A percentile compares a stretch with the other conserved stretches of the same genome.
Evolutionary conservation across 2,797 vertebrate species (phyloP).

Genomic region (Spondyliosoma cantharus): DNA sequence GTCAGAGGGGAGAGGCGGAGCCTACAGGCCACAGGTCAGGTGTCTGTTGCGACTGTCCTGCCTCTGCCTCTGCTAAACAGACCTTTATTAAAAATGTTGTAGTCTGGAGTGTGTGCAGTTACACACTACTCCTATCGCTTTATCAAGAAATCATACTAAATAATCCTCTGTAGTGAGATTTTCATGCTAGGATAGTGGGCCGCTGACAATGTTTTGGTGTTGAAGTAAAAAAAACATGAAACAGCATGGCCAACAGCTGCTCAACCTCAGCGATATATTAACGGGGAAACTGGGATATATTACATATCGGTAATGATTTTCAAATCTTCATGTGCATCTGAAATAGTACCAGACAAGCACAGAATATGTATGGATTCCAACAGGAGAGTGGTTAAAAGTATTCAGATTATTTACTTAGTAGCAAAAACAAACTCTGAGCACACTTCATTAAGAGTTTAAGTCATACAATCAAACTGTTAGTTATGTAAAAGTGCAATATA

Average conservation of each 20-base stretch:
- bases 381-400: background rate
- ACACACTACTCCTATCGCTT: background rate
- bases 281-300: constrained; percentile 4
- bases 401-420: background rate
- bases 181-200: background rate
- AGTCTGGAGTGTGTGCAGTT: background rate
- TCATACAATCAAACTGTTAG: background rate
- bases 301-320: background rate
- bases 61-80: background rate
- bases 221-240: constrained; percentile 1
- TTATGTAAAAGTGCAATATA: background rate
- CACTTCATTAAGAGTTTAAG: background rate
- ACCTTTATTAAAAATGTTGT: background rate
- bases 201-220: background rate
- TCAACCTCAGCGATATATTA: constrained; percentile 21
- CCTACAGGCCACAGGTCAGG: constrained; percentile 75
- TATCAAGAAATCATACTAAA: constrained; percentile 1
- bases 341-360: constrained; percentile 6
- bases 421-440: background rate
- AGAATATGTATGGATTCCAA: constrained; percentile 7
- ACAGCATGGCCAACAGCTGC: constrained; percentile 8
- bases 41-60: constrained; percentile 56
- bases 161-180: background rate
- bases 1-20: constrained; percentile 79
- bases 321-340: constrained; percentile 8